A percentile compares a stretch with the other conserved stretches of the same genome.
These are phyloP conservation scores for Lophotis ruficrista DNA, from an alignment of 2,113 vertebrate species.

Conservation along the genomic window DNA sequence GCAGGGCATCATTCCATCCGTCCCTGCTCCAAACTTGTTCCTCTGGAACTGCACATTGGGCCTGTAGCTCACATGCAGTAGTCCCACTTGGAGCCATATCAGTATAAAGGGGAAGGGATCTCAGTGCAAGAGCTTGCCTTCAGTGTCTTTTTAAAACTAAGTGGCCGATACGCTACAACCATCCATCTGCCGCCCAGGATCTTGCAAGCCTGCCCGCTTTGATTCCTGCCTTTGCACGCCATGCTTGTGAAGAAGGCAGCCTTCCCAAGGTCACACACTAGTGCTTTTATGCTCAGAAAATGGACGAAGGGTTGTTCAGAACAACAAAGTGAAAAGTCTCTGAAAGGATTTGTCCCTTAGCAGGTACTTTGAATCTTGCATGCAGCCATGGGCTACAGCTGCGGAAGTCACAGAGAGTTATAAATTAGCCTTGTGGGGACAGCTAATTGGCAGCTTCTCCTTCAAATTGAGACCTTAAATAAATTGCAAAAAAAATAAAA, in stretches of 20 bases:
- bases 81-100: not conserved
- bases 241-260: accelerated
- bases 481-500: not conserved
- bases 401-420: not conserved
- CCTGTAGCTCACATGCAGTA: not conserved
- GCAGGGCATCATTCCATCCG: not conserved
- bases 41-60: not conserved
- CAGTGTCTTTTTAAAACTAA: not conserved
- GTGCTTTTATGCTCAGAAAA: not conserved
- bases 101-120: not conserved
- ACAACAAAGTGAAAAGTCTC: not conserved
- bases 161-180: not conserved
- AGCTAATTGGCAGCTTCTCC: not conserved
- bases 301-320: not conserved
- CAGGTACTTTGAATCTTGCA: not conserved
- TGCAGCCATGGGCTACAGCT: not conserved
- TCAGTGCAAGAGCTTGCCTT: not conserved
- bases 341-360: not conserved
- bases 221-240: not conserved
- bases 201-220: not conserved
- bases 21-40: not conserved
- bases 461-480: not conserved
- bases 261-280: not conserved
- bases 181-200: not conserved
- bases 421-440: not conserved